Evolutionary conservation across 2,888 invertebrate species (phyloP), one percentile per base, ranked within the genome.

Genomic region (Sinopyrophorus schimmeli): DNA sequence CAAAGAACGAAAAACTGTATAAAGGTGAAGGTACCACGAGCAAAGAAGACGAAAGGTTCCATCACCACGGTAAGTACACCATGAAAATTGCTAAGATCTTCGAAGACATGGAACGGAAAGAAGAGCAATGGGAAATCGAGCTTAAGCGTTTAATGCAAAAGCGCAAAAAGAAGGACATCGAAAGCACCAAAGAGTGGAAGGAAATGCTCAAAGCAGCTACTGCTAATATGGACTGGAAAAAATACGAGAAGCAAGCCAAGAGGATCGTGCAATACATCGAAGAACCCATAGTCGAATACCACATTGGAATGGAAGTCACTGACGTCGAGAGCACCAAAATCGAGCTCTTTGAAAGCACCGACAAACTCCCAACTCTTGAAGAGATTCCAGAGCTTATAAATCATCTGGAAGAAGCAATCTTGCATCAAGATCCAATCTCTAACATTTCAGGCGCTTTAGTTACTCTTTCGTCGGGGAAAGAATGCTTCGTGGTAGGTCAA

Each of bases 81-180:
- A 80, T 82, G 58, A 80, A 83, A 32, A 66, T 87, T 12, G 83
- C 80, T 34, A 84, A 84, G 74, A 83, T 88, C 61, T 89, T 89
- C 69, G 88, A 89, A 73, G 86, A 84, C 39, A 88, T 87, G 69
- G 87, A 87, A 67, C 80, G 76, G 56, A 75, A 81, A 21, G 86
- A 83, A 1, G 86, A 86, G 63, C 81, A 84, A 65, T 73, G 80
- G 80, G 73, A 80, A 71, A 61, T 75, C 47, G 73, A 70, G 48
- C 59, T 71, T 32, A 69, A 67, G 47, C 66, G 66, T 52, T 70
- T 70, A 11, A 59, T 71, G 44, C 67, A 67, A 50, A 63, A 62
- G 12, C 67, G 70, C 41, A 72, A 67, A 52, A 69, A 69, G 35
- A 69, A 72, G 34, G 66, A 63, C 23, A 66, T 68, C 47, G 73